Evolutionary conservation across 1,140 invertebrate genomes (phyloP).

Genomic region (Papilio machaon): DNA sequence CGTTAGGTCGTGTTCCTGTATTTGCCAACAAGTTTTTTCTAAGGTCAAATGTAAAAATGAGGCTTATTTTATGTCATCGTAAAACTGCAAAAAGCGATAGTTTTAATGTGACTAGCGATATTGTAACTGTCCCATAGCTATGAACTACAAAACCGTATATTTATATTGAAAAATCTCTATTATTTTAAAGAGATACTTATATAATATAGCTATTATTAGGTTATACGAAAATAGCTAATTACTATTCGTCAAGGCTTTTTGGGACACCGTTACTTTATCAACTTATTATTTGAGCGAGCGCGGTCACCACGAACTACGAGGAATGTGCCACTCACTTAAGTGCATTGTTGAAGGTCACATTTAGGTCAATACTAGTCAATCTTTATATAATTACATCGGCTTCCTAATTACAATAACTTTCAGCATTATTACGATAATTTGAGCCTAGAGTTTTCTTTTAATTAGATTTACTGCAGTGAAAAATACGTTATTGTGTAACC

Average conservation of each 20-base stretch:
- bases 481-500: not conserved
- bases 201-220: not conserved
- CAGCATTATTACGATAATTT: not conserved
- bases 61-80: not conserved
- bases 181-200: not conserved
- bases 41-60: slow-evolving; percentile 23
- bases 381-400: not conserved
- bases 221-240: not conserved
- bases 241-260: slow-evolving; percentile 22
- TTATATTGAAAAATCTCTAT: too few relatives aligned
- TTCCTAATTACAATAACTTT: slow-evolving; percentile 5
- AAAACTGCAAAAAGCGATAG: not conserved
- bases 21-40: slow-evolving; percentile 2
- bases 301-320: not conserved
- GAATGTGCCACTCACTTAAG: slow-evolving; percentile 28
- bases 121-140: too few relatives aligned
- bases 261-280: slow-evolving; percentile 28
- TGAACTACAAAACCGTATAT: not conserved
- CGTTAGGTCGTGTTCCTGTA: not conserved
- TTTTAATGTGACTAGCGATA: not conserved
- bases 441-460: not conserved
- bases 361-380: slow-evolving; percentile 3
- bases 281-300: slow-evolving; percentile 8
- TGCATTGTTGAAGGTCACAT: slow-evolving; percentile 22
- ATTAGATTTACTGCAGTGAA: not conserved